phyloP scores from a whole-genome alignment of 2,797 vertebrate genomes.

The Mycteria americana region DNA sequence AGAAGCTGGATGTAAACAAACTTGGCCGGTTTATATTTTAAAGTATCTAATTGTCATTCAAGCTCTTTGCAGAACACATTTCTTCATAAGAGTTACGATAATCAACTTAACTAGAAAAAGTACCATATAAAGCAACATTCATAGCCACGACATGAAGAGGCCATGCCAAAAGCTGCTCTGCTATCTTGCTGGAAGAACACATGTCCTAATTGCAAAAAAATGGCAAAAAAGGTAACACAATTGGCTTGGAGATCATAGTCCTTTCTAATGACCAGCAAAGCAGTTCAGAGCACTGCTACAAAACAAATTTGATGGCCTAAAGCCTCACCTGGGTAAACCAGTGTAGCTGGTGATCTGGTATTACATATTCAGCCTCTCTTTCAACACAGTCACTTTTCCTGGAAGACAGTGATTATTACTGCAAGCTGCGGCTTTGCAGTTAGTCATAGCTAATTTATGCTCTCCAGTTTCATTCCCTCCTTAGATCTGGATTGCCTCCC shows the following conservation, averaged over 20 bases:
- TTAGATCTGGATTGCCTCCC: neutral
- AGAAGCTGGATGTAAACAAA: neutral
- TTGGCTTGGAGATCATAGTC: neutral
- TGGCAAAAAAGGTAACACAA: neutral
- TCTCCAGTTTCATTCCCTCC: neutral
- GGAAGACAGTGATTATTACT: neutral
- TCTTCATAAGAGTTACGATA: neutral
- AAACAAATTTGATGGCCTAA: neutral
- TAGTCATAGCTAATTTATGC: accelerated
- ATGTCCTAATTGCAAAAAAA: neutral
- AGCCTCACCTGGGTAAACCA: neutral
- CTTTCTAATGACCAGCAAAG: neutral
- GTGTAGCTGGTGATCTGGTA: neutral
- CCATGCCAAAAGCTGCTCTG: neutral
- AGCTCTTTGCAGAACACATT: neutral
- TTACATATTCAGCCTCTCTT: neutral
- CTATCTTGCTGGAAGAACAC: neutral
- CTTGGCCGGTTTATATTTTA: neutral
- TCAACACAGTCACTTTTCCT: neutral
- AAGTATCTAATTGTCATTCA: neutral
- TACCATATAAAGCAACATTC: neutral
- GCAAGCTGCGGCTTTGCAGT: neutral
- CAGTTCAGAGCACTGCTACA: neutral
- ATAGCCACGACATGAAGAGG: neutral
- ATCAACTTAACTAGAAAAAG: neutral